Percentiles rank a stretch among this genome's conserved stretches.
Conservation (phyloP, 2,888 invertebrate species). For the Cabera pusaria region DNA sequence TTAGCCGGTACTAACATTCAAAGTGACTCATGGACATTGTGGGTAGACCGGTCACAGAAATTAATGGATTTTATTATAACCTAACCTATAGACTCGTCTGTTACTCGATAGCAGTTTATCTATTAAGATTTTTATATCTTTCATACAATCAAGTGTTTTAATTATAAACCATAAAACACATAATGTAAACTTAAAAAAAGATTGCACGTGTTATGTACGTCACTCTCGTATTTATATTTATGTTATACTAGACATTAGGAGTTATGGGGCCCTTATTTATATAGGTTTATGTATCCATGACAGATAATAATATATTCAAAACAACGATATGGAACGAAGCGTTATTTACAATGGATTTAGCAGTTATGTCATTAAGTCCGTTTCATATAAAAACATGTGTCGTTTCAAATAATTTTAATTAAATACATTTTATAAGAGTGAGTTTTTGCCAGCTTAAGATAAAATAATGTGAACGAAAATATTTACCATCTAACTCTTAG, state of each 20-base stretch:
- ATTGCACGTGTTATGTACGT: slow-evolving; percentile 77
- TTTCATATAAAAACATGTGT: too few species aligned
- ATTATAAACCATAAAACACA: slow-evolving; percentile 60
- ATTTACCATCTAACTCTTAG: too few species aligned
- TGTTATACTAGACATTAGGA: slow-evolving; percentile 71
- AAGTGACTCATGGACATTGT: slow-evolving; percentile 56
- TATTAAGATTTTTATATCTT: slow-evolving; percentile 38
- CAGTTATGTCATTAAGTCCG: too few species aligned
- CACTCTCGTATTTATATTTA: slow-evolving; percentile 79
- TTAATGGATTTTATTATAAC: slow-evolving; percentile 56
- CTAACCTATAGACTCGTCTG: slow-evolving; percentile 37
- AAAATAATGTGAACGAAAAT: too few species aligned
- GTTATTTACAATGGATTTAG: slow-evolving; percentile 34
- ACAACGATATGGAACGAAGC: slow-evolving; percentile 27
- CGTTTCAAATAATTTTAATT: too few species aligned
- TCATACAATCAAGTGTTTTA: slow-evolving; percentile 33
- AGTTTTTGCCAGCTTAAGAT: too few species aligned
- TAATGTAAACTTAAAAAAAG: slow-evolving; percentile 59
- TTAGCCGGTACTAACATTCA: slow-evolving; percentile 37
- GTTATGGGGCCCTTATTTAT: slow-evolving; percentile 54
- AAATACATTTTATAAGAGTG: too few species aligned
- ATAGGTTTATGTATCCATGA: slow-evolving; percentile 33
- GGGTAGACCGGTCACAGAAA: slow-evolving; percentile 57
- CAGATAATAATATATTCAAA: slow-evolving; percentile 18
- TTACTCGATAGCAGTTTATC: slow-evolving; percentile 18